These are phyloP conservation scores for Diabrotica undecimpunctata DNA, from an alignment of 1,140 invertebrate species.

Conservation along the genomic window DNA sequence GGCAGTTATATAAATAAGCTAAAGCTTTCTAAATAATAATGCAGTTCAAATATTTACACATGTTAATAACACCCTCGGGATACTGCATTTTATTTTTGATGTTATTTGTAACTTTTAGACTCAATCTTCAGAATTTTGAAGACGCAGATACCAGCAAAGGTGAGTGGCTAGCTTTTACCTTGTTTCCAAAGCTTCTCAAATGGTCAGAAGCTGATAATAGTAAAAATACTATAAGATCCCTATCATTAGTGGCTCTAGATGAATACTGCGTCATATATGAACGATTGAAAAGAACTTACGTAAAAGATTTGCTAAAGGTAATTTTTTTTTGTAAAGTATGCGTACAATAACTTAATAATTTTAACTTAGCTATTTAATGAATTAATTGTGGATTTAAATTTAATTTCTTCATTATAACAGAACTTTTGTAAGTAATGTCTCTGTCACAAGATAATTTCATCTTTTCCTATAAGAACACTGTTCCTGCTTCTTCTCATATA, in stretches of 20 bases:
- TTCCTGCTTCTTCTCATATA: no score
- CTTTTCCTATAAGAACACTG: no score
- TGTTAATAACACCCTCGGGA: no score
- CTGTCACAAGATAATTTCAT: no score
- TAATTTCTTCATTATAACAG: no score
- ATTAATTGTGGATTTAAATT: not conserved
- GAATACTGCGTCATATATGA: constrained; percentile 72
- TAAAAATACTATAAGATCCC: constrained; percentile 54
- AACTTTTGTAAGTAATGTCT: no score
- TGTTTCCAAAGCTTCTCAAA: constrained; percentile 63
- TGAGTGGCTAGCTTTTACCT: constrained; percentile 53
- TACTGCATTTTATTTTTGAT: no score
- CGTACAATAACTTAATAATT: no score
- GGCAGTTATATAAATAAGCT: no score
- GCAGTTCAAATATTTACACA: no score
- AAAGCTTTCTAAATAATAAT: no score
- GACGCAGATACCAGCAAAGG: constrained; percentile 45
- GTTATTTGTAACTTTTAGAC: constrained; percentile 20
- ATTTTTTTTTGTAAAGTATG: constrained; percentile 8
- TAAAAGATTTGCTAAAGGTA: constrained; percentile 65
- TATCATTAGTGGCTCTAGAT: constrained; percentile 64
- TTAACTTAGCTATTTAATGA: not conserved
- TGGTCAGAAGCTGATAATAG: constrained; percentile 55
- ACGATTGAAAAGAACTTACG: constrained; percentile 77
- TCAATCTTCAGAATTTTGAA: constrained; percentile 34